phyloP scores from a whole-genome alignment of 2,888 invertebrate species.

The Lasius platythorax region DNA sequence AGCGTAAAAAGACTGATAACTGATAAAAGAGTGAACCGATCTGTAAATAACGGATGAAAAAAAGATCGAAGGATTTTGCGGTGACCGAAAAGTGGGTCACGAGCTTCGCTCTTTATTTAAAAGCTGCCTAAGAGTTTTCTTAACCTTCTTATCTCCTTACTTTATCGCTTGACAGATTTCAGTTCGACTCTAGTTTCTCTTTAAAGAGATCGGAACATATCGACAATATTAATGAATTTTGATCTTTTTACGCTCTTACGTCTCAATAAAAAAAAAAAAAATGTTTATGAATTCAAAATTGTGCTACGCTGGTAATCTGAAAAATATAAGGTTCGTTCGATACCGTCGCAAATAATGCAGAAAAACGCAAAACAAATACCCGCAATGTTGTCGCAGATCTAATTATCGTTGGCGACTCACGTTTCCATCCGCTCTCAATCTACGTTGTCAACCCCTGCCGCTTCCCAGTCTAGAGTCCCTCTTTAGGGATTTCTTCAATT shows the following conservation, averaged over 20 bases:
- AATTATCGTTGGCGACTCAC: slow-evolving; percentile 41
- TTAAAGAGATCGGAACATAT: not conserved
- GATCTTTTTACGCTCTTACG: not conserved
- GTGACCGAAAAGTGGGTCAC: slow-evolving; percentile 72
- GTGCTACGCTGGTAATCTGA: not conserved
- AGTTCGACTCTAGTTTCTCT: slow-evolving; percentile 27
- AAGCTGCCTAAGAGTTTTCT: slow-evolving; percentile 74
- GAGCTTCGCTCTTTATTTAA: slow-evolving; percentile 83
- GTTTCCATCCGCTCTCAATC: slow-evolving; percentile 36
- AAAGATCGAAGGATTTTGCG: slow-evolving; percentile 40
- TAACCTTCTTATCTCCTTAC: slow-evolving; percentile 64
- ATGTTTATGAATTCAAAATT: not conserved
- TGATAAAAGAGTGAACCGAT: slow-evolving; percentile 11
- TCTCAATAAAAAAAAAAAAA: not conserved
- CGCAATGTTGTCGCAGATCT: slow-evolving; percentile 26
- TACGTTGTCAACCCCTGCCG: slow-evolving; percentile 28
- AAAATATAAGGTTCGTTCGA: not conserved
- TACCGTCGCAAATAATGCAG: not conserved
- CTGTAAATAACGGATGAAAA: slow-evolving; percentile 56
- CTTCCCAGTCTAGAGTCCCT: slow-evolving; percentile 14
- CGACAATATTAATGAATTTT: slow-evolving; percentile 23
- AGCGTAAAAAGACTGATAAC: slow-evolving; percentile 12
- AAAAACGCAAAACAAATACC: not conserved
- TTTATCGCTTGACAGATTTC: slow-evolving; percentile 50
- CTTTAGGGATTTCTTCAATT: slow-evolving; percentile 61